Conservation (phyloP, 2,797 vertebrate species). For the Leptodactylus fallax region DNA sequence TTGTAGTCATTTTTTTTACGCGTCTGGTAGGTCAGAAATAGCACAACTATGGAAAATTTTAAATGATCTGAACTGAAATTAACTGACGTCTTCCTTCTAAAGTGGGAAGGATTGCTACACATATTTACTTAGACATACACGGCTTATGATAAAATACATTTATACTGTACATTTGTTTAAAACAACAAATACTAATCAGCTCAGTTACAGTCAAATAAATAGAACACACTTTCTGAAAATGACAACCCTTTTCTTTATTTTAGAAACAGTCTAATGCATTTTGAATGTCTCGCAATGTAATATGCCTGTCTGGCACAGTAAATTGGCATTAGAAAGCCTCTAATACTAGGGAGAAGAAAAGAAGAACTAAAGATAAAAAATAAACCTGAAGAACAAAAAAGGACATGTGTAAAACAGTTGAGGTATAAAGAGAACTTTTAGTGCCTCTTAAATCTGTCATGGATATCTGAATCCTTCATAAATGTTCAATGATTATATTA, state of each 20-base stretch:
- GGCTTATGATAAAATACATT: background rate
- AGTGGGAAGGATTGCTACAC: too few species aligned
- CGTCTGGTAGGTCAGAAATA: too few species aligned
- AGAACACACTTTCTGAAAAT: background rate
- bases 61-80: too few species aligned
- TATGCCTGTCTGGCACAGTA: conserved; percentile 2
- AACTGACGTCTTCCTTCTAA: too few species aligned
- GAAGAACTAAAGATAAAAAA: background rate
- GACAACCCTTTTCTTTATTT: background rate
- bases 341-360: conserved; percentile 5
- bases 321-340: background rate
- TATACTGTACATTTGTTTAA: background rate
- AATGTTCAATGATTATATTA: conserved; percentile 49
- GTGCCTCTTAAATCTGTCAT: conserved; percentile 33
- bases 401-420: conserved; percentile 17
- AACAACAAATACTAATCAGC: background rate
- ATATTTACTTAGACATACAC: too few species aligned
- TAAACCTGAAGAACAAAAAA: background rate
- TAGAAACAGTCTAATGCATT: background rate
- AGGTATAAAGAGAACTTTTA: conserved; percentile 29
- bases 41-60: too few species aligned
- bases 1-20: too few species aligned
- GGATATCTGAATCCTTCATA: conserved; percentile 33
- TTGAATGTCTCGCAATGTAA: background rate
- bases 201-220: background rate